Conservation (phyloP, 1,140 invertebrate genomes). For the Diabrotica undecimpunctata region DNA sequence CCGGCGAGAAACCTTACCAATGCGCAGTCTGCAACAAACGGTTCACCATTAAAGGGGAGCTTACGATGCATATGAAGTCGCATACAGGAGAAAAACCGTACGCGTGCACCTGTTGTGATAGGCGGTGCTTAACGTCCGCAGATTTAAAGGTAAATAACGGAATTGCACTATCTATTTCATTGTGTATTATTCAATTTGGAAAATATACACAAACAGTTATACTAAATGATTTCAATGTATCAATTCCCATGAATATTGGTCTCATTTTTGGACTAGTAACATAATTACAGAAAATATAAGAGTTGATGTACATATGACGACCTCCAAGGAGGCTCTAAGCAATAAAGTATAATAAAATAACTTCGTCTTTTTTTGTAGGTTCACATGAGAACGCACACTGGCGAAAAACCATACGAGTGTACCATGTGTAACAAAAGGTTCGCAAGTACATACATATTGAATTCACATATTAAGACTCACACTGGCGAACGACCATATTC, state of each 20-base stretch:
- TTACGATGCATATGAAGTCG: conserved; percentile 56
- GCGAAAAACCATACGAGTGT: conserved; percentile 57
- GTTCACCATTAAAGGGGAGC: conserved; percentile 65
- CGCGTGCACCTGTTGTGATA: conserved; percentile 55
- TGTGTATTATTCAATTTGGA: no score
- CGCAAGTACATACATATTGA: conserved; percentile 51
- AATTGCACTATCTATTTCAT: no score
- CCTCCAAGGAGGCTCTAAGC: no score
- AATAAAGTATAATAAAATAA: no score
- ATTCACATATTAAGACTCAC: conserved; percentile 52
- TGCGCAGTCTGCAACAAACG: conserved; percentile 55
- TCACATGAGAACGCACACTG: conserved; percentile 58
- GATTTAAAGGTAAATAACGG: conserved; percentile 22
- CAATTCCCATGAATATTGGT: no score
- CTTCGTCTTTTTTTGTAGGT: conserved; percentile 43
- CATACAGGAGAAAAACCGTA: conserved; percentile 61
- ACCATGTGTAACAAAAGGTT: conserved; percentile 52
- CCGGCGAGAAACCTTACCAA: conserved; percentile 55
- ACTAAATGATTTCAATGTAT: no score
- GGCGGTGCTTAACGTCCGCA: conserved; percentile 35
- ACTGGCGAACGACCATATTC: conserved; percentile 59
- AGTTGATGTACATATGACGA: no score
- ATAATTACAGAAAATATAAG: no score
- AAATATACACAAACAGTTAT: no score
- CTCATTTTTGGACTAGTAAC: no score